These are phyloP conservation scores for Acleris literana DNA, from an alignment of 2,888 invertebrate species.

Conservation along the genomic window DNA sequence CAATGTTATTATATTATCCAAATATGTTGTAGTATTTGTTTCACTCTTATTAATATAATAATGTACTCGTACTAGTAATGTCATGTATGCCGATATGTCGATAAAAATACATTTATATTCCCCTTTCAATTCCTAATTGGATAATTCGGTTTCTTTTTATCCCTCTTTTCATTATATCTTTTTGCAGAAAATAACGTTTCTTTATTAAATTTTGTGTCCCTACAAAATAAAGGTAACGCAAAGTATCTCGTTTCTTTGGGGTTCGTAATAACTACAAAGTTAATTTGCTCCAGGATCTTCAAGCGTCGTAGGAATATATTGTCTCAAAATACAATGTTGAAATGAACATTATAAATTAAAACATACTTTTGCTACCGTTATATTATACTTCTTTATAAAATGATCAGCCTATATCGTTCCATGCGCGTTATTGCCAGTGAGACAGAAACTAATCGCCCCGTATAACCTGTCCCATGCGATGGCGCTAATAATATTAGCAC, in stretches of 20 bases:
- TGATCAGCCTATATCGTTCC: neutral
- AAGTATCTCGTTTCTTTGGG: slow-evolving; percentile 22
- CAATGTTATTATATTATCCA: too few relatives aligned
- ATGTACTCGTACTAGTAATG: neutral
- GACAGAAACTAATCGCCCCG: slow-evolving; percentile 4
- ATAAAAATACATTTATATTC: slow-evolving; percentile 7
- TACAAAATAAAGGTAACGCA: slow-evolving; percentile 5
- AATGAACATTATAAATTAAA: neutral
- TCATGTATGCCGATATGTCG: neutral
- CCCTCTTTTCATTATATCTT: slow-evolving; percentile 17
- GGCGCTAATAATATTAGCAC: slow-evolving; percentile 29
- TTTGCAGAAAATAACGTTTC: slow-evolving; percentile 24
- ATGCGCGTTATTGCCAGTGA: slow-evolving; percentile 1
- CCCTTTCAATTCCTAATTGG: slow-evolving; percentile 15
- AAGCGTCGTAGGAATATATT: neutral
- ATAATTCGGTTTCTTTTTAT: slow-evolving; percentile 17
- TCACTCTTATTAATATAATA: too few relatives aligned
- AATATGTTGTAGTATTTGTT: too few relatives aligned
- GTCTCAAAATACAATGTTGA: neutral
- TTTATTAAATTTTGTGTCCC: slow-evolving; percentile 22
- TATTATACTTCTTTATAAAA: too few relatives aligned
- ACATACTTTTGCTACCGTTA: neutral
- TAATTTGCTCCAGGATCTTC: slow-evolving; percentile 8
- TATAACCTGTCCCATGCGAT: slow-evolving; percentile 17
- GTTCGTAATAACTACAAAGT: slow-evolving; percentile 13